Conservation (phyloP, 2,888 invertebrate genomes). For the Magallana nippona region DNA sequence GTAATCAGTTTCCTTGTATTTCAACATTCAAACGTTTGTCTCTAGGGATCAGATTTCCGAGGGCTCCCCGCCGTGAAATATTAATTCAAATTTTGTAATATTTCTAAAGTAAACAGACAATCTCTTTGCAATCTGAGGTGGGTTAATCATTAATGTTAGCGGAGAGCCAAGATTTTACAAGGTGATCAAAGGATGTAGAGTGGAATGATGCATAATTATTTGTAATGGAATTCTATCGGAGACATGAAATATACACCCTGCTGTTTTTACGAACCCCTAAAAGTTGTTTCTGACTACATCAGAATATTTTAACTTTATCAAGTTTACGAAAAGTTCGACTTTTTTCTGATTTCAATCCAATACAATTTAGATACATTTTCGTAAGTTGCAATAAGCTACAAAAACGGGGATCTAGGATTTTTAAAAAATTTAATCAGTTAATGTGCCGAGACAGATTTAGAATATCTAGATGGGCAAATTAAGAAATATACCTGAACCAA, state of each 20-base stretch:
- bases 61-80: constrained; percentile 12
- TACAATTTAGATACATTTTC: too few relatives aligned
- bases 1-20: not conserved
- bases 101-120: constrained; percentile 8
- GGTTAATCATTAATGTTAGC: not conserved
- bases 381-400: too few relatives aligned
- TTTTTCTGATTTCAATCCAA: too few relatives aligned
- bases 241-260: constrained; percentile 11
- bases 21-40: constrained; percentile 2
- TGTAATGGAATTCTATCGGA: not conserved
- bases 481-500: too few relatives aligned
- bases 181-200: not conserved
- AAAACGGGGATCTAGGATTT: too few relatives aligned
- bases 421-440: too few relatives aligned
- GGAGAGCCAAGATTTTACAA: not conserved
- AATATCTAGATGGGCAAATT: too few relatives aligned
- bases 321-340: too few relatives aligned
- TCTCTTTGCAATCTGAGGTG: constrained; percentile 1
- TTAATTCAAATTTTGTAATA: constrained; percentile 31
- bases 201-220: not conserved
- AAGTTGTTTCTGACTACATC: too few relatives aligned
- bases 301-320: too few relatives aligned
- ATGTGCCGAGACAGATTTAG: too few relatives aligned
- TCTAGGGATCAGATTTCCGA: not conserved
- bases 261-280: not conserved